phyloP scores from a whole-genome alignment of 2,888 invertebrate species.

The Linyphia triangularis region DNA sequence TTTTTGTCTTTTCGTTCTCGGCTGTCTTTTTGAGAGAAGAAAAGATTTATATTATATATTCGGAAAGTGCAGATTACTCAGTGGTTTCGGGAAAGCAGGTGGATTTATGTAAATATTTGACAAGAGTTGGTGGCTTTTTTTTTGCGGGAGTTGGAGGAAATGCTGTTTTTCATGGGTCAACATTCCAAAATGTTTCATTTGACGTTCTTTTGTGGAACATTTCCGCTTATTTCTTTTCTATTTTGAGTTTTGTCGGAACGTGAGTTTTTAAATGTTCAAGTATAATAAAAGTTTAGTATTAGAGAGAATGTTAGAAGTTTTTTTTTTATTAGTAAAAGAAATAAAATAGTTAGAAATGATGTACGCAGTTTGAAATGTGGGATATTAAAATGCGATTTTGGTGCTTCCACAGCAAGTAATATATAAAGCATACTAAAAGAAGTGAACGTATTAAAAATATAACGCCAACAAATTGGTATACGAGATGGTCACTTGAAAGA shows the following conservation, averaged over 20 bases:
- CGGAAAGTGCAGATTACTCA: slow-evolving; percentile 38
- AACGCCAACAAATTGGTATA: too few species aligned
- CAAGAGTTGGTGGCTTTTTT: neutral
- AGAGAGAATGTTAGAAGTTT: too few species aligned
- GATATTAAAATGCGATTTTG: too few species aligned
- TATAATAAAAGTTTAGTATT: neutral
- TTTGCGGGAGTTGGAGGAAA: neutral
- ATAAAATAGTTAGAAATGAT: too few species aligned
- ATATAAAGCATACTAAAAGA: too few species aligned
- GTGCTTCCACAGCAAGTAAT: too few species aligned
- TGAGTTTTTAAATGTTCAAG: neutral
- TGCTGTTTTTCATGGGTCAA: slow-evolving; percentile 30
- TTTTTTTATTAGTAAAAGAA: too few species aligned
- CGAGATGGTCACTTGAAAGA: too few species aligned
- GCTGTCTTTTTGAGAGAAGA: neutral
- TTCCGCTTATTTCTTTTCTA: neutral
- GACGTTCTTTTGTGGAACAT: neutral
- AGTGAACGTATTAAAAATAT: too few species aligned
- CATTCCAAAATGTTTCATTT: neutral
- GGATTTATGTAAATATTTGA: slow-evolving; percentile 58
- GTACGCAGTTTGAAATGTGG: too few species aligned
- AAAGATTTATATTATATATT: slow-evolving; percentile 53
- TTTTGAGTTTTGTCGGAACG: neutral
- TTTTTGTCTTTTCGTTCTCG: neutral
- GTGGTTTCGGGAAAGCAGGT: neutral